phyloP scores from a whole-genome alignment of 2,113 vertebrate genomes.

The Tringa solitaria region DNA sequence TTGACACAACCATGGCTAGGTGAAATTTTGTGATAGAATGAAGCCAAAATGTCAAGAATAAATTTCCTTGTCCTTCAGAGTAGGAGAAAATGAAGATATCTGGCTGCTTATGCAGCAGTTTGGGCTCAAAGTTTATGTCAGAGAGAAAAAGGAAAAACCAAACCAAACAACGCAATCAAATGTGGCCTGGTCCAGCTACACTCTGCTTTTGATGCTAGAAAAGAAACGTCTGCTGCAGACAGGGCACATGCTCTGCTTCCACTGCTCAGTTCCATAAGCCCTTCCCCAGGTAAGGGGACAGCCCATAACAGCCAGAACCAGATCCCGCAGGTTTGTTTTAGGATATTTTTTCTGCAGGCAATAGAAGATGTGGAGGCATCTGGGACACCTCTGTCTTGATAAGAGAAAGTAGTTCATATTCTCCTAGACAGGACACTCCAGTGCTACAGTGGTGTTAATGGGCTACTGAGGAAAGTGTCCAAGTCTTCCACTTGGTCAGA shows the following conservation, averaged over 20 bases:
- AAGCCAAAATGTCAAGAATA: neutral
- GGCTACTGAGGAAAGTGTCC: neutral
- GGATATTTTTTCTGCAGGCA: neutral
- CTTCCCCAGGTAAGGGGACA: neutral
- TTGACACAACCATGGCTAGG: no score
- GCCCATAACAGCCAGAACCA: neutral
- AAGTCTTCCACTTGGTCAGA: neutral
- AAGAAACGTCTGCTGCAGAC: neutral
- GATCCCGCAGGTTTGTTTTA: neutral
- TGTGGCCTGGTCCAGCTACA: neutral
- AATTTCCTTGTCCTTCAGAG: neutral
- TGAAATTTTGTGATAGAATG: neutral
- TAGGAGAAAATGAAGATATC: neutral
- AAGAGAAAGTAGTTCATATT: neutral
- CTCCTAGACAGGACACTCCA: neutral
- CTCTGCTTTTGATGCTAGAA: neutral
- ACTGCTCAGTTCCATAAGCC: neutral
- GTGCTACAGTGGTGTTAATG: neutral
- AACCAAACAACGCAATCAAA: neutral
- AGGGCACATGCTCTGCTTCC: neutral
- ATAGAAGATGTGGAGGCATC: neutral
- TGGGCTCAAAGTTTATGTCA: neutral
- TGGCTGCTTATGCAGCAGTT: neutral
- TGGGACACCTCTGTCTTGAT: neutral
- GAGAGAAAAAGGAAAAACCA: neutral